A percentile compares a stretch with the other conserved stretches of the same genome.
Conservation (phyloP, 2,888 invertebrate species). For the Entomobrya proxima region DNA sequence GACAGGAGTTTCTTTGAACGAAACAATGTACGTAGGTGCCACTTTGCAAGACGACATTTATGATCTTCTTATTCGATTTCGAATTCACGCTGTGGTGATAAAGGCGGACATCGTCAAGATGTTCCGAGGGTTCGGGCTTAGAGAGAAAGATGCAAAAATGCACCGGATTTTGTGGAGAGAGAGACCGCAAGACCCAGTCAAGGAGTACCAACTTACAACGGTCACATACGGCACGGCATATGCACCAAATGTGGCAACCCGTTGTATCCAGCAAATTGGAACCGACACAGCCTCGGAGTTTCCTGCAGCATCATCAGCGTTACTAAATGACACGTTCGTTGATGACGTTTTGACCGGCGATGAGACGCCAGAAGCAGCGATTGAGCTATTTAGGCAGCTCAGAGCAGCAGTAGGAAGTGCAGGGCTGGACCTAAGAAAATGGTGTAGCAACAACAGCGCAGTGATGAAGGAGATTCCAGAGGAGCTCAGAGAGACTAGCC, state of each 20-base stretch:
- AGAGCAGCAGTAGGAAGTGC: neutral
- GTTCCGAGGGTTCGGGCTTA: slow-evolving; percentile 76
- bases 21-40: slow-evolving; percentile 76
- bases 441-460: slow-evolving; percentile 29
- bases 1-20: slow-evolving; percentile 76
- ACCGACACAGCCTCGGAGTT: slow-evolving; percentile 64
- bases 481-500: slow-evolving; percentile 15
- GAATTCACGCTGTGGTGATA: slow-evolving; percentile 75
- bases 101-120: slow-evolving; percentile 77
- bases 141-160: slow-evolving; percentile 74
- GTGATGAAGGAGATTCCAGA: slow-evolving; percentile 45
- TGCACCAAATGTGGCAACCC: slow-evolving; percentile 75
- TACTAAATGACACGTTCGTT: slow-evolving; percentile 75
- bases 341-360: slow-evolving; percentile 71
- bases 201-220: slow-evolving; percentile 71
- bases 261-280: slow-evolving; percentile 75
- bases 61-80: slow-evolving; percentile 75
- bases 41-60: slow-evolving; percentile 76
- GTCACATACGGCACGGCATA: slow-evolving; percentile 76
- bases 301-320: slow-evolving; percentile 60
- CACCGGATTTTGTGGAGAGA: slow-evolving; percentile 77
- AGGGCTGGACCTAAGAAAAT: slow-evolving; percentile 41
- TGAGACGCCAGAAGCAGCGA: neutral
- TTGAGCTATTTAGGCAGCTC: slow-evolving; percentile 27
- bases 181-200: slow-evolving; percentile 65